A percentile compares a stretch with the other conserved stretches of the same genome.
Evolutionary conservation across 2,113 vertebrate species (phyloP).

Genomic region (Platanista minor): DNA sequence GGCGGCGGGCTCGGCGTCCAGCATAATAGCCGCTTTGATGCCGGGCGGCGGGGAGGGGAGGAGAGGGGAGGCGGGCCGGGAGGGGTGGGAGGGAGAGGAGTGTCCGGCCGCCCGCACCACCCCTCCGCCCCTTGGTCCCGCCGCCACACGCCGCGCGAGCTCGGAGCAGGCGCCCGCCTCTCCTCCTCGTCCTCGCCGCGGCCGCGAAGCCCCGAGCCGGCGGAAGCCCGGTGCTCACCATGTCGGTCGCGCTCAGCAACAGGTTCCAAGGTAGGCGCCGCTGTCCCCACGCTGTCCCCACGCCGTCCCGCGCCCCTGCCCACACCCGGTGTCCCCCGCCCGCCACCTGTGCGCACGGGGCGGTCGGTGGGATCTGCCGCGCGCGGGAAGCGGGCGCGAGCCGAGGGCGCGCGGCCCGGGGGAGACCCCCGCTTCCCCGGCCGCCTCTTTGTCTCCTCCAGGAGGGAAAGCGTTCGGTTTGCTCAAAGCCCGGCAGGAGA

Average conservation of each 20-base stretch:
- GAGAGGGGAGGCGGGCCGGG: neutral
- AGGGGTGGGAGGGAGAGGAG: constrained; percentile 6
- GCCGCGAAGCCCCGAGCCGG: neutral
- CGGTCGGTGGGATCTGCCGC: neutral
- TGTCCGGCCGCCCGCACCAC: constrained; percentile 18
- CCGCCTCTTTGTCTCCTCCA: constrained; percentile 69
- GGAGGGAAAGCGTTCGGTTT: constrained; percentile 90
- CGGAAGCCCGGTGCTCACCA: constrained; percentile 18
- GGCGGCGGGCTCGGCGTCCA: neutral
- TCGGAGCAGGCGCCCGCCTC: neutral
- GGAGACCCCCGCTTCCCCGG: neutral
- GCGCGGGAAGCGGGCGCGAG: neutral
- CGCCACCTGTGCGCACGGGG: constrained; percentile 37
- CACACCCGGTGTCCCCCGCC: neutral
- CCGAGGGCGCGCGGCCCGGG: neutral
- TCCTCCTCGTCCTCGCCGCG: neutral
- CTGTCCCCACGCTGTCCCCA: neutral
- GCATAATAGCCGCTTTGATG: constrained; percentile 63
- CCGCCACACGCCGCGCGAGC: constrained; percentile 39
- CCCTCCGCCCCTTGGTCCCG: constrained; percentile 42
- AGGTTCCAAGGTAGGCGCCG: constrained; percentile 70
- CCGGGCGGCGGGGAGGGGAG: neutral
- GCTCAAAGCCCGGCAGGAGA: constrained; percentile 88
- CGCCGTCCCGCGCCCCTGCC: neutral
- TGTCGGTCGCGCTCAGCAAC: constrained; percentile 70